These are phyloP conservation scores for Enteromius mattozi DNA, from an alignment of 2,797 vertebrate species.

Conservation along the genomic window DNA sequence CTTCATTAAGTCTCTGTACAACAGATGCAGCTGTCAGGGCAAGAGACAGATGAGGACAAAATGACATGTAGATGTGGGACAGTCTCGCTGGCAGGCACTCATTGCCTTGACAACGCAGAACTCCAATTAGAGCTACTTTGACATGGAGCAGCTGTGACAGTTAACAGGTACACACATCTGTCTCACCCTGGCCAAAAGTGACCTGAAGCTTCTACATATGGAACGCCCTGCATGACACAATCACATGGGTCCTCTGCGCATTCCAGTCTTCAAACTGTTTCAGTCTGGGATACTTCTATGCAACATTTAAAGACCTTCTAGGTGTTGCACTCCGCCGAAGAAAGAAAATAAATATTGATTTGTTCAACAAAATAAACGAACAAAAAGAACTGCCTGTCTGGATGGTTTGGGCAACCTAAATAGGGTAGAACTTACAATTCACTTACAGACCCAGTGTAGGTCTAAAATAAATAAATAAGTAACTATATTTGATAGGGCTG, in stretches of 20 bases:
- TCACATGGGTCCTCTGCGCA: background rate
- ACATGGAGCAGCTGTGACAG: conserved; percentile 44
- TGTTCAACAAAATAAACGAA: background rate
- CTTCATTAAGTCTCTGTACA: conserved; percentile 41
- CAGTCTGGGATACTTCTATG: background rate
- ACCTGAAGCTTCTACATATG: conserved; percentile 30
- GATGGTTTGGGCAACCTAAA: background rate
- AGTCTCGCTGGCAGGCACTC: conserved; percentile 37
- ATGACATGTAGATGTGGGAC: conserved; percentile 49
- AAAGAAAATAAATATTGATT: background rate
- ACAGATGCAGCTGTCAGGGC: conserved; percentile 46
- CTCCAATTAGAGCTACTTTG: conserved; percentile 43
- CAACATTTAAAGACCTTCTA: background rate
- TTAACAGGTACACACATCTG: conserved; percentile 51
- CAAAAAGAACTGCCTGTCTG: background rate
- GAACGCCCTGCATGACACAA: background rate
- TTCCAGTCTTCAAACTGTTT: background rate
- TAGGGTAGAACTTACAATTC: background rate
- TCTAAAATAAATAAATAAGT: background rate
- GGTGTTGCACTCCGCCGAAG: background rate
- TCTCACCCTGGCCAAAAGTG: conserved; percentile 30
- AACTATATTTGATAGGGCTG: background rate
- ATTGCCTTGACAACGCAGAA: conserved; percentile 45
- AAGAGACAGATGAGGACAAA: conserved; percentile 46
- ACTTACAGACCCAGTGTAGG: background rate